Percentiles rank a stretch among this genome's conserved stretches.
phyloP scores from a whole-genome alignment of 2,888 invertebrate species.

The Epinotia ramella region DNA sequence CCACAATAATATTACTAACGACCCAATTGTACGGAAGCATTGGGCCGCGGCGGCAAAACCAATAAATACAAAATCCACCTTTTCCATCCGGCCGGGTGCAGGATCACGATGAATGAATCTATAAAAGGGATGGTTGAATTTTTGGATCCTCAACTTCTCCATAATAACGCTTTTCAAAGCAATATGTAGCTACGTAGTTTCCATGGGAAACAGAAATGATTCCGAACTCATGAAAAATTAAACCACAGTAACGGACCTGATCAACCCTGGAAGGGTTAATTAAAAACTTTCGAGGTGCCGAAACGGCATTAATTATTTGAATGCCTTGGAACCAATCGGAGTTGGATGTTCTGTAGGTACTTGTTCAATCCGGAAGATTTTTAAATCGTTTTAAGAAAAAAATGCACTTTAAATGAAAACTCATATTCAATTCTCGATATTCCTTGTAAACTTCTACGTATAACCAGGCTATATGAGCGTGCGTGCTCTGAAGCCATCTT shows the following conservation, averaged over 20 bases:
- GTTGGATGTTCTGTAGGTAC: slow-evolving; percentile 4
- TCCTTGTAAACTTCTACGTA: not conserved
- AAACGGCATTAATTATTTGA: slow-evolving; percentile 62
- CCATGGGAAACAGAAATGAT: slow-evolving; percentile 53
- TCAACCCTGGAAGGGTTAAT: slow-evolving; percentile 60
- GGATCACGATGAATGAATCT: slow-evolving; percentile 71
- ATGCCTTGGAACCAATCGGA: slow-evolving; percentile 50
- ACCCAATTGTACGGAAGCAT: slow-evolving; percentile 82
- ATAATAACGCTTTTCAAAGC: slow-evolving; percentile 66
- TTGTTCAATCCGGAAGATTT: not conserved
- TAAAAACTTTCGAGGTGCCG: slow-evolving; percentile 57
- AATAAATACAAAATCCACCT: slow-evolving; percentile 83
- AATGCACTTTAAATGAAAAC: not conserved
- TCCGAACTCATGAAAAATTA: slow-evolving; percentile 67
- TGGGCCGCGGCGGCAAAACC: slow-evolving; percentile 77
- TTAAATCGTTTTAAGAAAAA: not conserved
- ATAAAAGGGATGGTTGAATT: slow-evolving; percentile 69
- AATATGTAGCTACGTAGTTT: slow-evolving; percentile 54
- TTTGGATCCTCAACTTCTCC: slow-evolving; percentile 65
- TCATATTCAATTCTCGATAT: not conserved
- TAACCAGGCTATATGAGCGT: slow-evolving; percentile 13
- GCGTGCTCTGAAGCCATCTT: slow-evolving; percentile 41
- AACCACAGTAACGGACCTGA: slow-evolving; percentile 59
- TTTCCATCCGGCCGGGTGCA: slow-evolving; percentile 64
- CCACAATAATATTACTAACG: slow-evolving; percentile 84